Evolutionary conservation across 2,888 invertebrate genomes (phyloP), one percentile per base, ranked within the genome.

Genomic region (Formica aserva): DNA sequence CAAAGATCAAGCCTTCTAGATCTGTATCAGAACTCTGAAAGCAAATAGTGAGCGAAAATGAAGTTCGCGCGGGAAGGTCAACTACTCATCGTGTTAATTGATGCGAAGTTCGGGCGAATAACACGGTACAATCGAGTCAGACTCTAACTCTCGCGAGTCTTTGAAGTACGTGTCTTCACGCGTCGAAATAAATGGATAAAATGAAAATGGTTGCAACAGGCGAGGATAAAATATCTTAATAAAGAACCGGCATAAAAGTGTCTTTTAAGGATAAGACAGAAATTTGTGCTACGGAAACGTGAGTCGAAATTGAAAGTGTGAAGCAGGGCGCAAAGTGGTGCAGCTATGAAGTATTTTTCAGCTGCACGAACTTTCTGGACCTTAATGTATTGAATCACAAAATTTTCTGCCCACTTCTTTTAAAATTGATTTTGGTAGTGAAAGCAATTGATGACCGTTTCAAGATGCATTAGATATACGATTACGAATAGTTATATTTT

Each of bases 281-380:
- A 80, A 78, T 83, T 83, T 48, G 45, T 29, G 18, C 9, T 35
- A 35, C 2, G 18, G 4, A 6, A 11, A 78, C 62, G 63, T 65
- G 77, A 76, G 29, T 63, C 29, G 63, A 62, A 81, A 81, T 41
- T 81, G 81, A 75, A 81, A 81, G 63, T 60, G 38, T 29, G 32
- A 78, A 71, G 32, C 71, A 3, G 26, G 22, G 15, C 41, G n/a
- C 38, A 26, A 77, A 65, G 65, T 65, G n/a, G 35, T 38, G 26
- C 67, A 26, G 26, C 55, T 3, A 26, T 29, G 29, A 41, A 77
- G 18, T 71, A 72, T 60, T 69, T 52, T 69, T 72, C 32, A 71
- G 6, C 32, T 57, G 45, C 22, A 45, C 72, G 22, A 78, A 32
- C 60, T 78, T 55, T 15, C 35, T 32, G 8, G 26, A 1, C 4